Base-by-base conservation (phyloP, 2,797 vertebrate genomes). In the Danio aesculapii region DNA sequence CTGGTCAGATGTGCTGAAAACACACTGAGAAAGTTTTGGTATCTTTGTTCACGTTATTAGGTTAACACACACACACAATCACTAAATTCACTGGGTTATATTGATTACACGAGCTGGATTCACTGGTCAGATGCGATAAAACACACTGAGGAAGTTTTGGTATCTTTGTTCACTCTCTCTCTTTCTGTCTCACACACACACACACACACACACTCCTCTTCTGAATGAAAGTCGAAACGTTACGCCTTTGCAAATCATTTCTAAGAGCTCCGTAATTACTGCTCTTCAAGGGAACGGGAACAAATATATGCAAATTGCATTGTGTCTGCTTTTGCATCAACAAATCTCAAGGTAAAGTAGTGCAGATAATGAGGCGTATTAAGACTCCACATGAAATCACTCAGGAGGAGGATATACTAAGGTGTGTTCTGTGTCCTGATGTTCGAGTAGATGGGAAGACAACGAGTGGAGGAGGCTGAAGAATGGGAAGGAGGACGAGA, bases 271-370 rank as follows among this genome's bases (percentile, higher is more conserved):
- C 78, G 77, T 88, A 87, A 90, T 87, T 88, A 84, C 84, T 75
- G 79, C 84, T 85, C 75, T 86, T 88, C 79, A 81, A 83, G 87
- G 82, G 75, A 84, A 81, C 52, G 75, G 79, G 73, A 85, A 84
- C 87, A 88, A 88, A 90, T 88, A 81, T 84, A 90, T 88, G 88
- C 87, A 88, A 88, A 90, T 89, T 88, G 84, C 79, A 84, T 82
- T 84, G 86, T 87, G 86, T 83, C 83, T 85, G 87, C 68, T 79
- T 87, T 69, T 79, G 84, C 86, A 86, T 87, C 89, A 88, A 90
- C 87, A 88, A 87, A 86, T 88, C 87, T 89, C 81, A 86, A 89
- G 85, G 87, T 89, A 88, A 88, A 88, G 81, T 72, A 77, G 76
- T 74, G 63, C 78, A 86, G 84, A 89, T 88, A 89, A 89, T 88